Base-by-base conservation (phyloP, 2,797 vertebrate genomes). In the Tadarida brasiliensis region DNA sequence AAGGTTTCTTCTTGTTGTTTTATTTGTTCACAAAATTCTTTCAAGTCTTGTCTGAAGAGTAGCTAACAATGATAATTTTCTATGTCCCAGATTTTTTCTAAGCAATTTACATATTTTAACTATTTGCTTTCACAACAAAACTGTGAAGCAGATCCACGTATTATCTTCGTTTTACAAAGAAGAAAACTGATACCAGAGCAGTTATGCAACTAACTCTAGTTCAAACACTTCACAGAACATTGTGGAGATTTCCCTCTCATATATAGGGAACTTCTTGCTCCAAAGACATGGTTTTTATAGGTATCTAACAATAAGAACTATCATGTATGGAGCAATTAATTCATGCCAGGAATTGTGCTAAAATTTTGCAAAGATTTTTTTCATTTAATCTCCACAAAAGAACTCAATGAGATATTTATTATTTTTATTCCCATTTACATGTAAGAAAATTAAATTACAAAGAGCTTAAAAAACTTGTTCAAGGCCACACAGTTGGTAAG, bases 121-220 rank as follows among this genome's bases (percentile, higher is more conserved):
- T 22, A 35, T 77, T 93, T 87, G 16, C 2, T 33, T 90, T 81
- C 47, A 76, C 9, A 56, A 22, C 10, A 71, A 76, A 94, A 47
- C 10, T 73, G 20, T 35, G 51, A 54, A 70, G 7, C 28, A 87
- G 1, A 22, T 59, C 0, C 3, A 94, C 65, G 19, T 33, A 83
- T 70, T 84, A 80, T 90, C 15, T 57, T 90, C 65, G 76, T 85
- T 88, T 94, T 93, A 71, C 35, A 87, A 30, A 82, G 17, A 86
- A 56, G 28, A 6, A 94, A 87, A 81, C 7, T 59, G 11, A 82
- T 33, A 76, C 9, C 11, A 70, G 47, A 78, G 14, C 30, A 89
- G 5, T 85, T 85, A 65, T 39, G 28, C 30, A 76, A 12, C 67
- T 73, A 88, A 65, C 1, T 14, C 44, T 94, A 59, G 24, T 3